phyloP scores from a whole-genome alignment of 2,888 invertebrate species.

The Protodeltote pygarga region DNA sequence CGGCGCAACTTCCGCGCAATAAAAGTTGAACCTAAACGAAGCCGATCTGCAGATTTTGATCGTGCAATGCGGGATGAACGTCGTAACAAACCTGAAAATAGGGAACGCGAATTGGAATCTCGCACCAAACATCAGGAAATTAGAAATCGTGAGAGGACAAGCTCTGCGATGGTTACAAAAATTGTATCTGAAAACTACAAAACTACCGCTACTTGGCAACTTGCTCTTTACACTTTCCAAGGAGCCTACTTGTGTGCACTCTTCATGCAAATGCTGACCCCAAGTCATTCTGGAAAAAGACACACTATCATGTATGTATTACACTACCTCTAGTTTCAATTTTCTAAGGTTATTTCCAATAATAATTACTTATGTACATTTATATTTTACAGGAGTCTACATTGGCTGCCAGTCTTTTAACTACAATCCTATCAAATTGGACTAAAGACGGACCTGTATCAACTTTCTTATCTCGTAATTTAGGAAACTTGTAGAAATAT shows the following conservation, averaged over 20 bases:
- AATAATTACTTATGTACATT: slow-evolving; percentile 6
- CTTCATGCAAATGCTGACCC: slow-evolving; percentile 59
- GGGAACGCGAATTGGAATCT: slow-evolving; percentile 35
- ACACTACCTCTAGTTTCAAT: too few relatives aligned
- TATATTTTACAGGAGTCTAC: slow-evolving; percentile 57
- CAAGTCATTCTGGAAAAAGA: slow-evolving; percentile 48
- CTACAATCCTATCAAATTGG: slow-evolving; percentile 63
- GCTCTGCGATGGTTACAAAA: slow-evolving; percentile 1
- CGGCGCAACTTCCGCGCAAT: slow-evolving; percentile 18
- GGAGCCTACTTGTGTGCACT: slow-evolving; percentile 69
- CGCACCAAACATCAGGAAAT: slow-evolving; percentile 35
- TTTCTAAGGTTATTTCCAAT: too few relatives aligned
- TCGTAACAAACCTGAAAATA: slow-evolving; percentile 15
- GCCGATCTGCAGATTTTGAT: slow-evolving; percentile 10
- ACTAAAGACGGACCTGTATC: slow-evolving; percentile 50
- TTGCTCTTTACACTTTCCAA: slow-evolving; percentile 72
- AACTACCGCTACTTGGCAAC: slow-evolving; percentile 61
- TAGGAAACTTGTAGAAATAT: slow-evolving; percentile 39
- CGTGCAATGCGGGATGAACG: slow-evolving; percentile 9
- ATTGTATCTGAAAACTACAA: slow-evolving; percentile 26
- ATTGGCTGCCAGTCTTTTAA: slow-evolving; percentile 55
- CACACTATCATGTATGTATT: slow-evolving; percentile 50
- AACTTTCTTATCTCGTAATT: slow-evolving; percentile 16
- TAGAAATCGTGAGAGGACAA: slow-evolving; percentile 28
- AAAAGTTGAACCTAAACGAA: slow-evolving; percentile 5